phyloP scores from a whole-genome alignment of 2,113 vertebrate species.

The Paramisgurnus dabryanus region DNA sequence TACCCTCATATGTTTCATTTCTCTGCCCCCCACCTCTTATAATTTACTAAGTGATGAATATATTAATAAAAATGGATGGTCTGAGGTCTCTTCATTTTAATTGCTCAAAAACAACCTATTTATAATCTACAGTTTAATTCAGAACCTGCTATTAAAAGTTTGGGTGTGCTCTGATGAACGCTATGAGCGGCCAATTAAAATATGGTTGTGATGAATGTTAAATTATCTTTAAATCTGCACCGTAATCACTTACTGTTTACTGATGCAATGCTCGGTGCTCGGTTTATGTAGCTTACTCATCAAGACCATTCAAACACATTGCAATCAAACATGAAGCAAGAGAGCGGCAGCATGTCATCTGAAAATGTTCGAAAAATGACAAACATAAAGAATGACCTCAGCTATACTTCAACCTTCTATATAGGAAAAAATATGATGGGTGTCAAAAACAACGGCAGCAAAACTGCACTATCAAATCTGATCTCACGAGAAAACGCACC shows the following conservation, averaged over 20 bases:
- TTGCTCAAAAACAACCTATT: background rate
- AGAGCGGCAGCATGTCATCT: no score
- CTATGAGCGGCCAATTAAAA: background rate
- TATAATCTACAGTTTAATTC: conserved; percentile 7
- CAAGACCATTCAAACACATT: background rate
- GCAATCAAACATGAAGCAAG: no score
- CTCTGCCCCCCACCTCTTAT: background rate
- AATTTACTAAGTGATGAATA: conserved; percentile 5
- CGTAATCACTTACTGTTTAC: conserved; percentile 1
- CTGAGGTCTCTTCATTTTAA: background rate
- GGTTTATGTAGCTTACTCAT: background rate
- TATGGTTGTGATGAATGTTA: background rate
- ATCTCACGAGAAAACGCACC: no score
- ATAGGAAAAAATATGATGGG: no score
- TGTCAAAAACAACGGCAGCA: no score
- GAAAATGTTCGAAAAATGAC: no score
- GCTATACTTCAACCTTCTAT: no score
- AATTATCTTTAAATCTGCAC: background rate
- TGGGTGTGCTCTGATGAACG: background rate
- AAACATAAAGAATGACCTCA: no score
- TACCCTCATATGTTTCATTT: conserved; percentile 6
- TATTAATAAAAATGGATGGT: background rate
- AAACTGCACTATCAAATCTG: no score
- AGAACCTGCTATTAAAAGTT: background rate
- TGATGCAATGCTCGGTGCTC: background rate